A percentile compares a stretch with the other conserved stretches of the same genome.
These are phyloP conservation scores for Ectobius pallidus DNA, from an alignment of 2,888 invertebrate species.

Conservation along the genomic window DNA sequence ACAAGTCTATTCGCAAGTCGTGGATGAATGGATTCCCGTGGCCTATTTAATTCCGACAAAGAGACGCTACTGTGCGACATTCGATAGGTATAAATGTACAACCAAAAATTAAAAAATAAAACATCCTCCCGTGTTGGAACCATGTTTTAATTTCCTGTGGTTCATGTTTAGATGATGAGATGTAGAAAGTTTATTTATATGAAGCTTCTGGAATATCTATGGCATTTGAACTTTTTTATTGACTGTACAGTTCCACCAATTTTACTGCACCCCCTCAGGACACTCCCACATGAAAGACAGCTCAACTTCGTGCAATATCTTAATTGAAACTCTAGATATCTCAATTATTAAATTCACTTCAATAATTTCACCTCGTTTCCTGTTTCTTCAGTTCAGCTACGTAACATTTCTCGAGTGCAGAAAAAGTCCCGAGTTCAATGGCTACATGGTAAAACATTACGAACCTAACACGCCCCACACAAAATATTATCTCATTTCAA, in stretches of 20 bases:
- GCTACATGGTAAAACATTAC: slow-evolving; percentile 33
- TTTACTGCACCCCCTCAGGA: slow-evolving; percentile 28
- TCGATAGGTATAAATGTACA: too few relatives aligned
- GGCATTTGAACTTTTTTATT: too few relatives aligned
- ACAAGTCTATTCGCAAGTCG: too few relatives aligned
- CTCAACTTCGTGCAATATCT: neutral
- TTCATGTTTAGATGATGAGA: too few relatives aligned
- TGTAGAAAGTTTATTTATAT: too few relatives aligned
- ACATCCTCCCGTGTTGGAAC: too few relatives aligned
- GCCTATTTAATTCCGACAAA: slow-evolving; percentile 21
- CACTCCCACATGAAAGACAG: slow-evolving; percentile 33
- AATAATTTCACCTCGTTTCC: neutral
- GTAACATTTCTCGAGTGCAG: slow-evolving; percentile 2
- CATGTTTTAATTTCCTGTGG: too few relatives aligned
- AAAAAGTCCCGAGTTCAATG: slow-evolving; percentile 39
- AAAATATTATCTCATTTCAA: neutral
- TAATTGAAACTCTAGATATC: too few relatives aligned
- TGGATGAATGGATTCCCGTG: neutral
- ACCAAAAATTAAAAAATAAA: too few relatives aligned
- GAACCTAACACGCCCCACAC: neutral
- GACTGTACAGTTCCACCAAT: slow-evolving; percentile 18
- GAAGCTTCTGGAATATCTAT: too few relatives aligned
- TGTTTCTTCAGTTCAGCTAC: neutral
- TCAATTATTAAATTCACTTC: neutral
- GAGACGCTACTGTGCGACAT: neutral